Conservation (phyloP, 2,113 vertebrate species). For the Megaceryle torquata region DNA sequence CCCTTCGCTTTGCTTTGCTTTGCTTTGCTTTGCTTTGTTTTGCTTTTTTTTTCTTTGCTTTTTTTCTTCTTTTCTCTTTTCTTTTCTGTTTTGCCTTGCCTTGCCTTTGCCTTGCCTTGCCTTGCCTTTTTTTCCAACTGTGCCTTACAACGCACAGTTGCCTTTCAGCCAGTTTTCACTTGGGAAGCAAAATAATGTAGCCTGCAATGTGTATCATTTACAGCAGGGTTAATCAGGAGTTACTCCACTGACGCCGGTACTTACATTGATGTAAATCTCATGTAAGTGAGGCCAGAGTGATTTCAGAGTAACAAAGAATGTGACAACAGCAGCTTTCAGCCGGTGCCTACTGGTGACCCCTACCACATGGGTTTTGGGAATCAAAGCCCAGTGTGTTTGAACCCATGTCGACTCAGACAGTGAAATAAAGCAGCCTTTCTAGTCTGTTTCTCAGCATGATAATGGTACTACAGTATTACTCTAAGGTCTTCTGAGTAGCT, state of each 20-base stretch:
- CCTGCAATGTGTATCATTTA: neutral
- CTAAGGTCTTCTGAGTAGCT: slow-evolving; percentile 40
- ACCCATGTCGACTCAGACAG: neutral
- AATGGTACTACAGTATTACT: slow-evolving; percentile 35
- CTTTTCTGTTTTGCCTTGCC: no score
- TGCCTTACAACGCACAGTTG: neutral
- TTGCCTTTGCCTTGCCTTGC: no score
- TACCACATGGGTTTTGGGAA: neutral
- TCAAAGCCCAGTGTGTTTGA: slow-evolving; percentile 44
- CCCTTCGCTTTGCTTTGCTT: no score
- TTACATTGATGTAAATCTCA: slow-evolving; percentile 27
- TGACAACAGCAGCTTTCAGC: slow-evolving; percentile 55
- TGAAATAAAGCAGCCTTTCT: slow-evolving; percentile 50
- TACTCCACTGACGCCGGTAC: neutral
- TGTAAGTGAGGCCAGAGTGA: neutral
- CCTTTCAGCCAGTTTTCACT: neutral
- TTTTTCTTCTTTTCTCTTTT: no score
- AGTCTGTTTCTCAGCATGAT: slow-evolving; percentile 13
- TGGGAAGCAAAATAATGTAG: neutral
- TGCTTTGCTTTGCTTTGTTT: no score
- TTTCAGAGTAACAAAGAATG: slow-evolving; percentile 38
- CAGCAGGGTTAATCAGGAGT: slow-evolving; percentile 12
- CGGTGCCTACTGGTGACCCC: neutral
- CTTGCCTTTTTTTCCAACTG: no score
- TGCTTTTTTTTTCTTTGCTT: neutral